These are phyloP conservation scores for Chironomus tepperi DNA, from an alignment of 1,140 invertebrate genomes.

Conservation along the genomic window DNA sequence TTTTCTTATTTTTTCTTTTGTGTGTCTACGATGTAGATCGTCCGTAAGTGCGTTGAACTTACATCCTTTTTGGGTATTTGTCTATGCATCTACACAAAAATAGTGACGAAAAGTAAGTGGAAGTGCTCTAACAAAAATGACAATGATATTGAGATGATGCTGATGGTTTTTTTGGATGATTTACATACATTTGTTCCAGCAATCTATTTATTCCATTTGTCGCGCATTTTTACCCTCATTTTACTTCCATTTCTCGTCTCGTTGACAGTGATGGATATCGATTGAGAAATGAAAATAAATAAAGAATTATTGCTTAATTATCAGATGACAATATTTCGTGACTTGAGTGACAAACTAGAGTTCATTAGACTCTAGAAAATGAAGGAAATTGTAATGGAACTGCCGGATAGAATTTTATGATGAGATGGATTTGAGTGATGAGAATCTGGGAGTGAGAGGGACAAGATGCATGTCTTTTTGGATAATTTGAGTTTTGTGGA, in stretches of 20 bases:
- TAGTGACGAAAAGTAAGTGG: background rate
- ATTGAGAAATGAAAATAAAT: background rate
- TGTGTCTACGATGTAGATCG: too few relatives aligned
- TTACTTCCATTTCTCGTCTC: background rate
- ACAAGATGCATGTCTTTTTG: too few relatives aligned
- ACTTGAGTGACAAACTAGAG: background rate
- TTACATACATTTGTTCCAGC: slow-evolving; percentile 12
- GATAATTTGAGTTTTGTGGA: too few relatives aligned
- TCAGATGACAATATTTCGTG: slow-evolving; percentile 19
- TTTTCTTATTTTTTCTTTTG: too few relatives aligned
- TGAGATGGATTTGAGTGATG: too few relatives aligned
- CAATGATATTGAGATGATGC: background rate
- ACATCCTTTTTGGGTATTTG: too few relatives aligned
- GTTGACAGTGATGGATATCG: slow-evolving; percentile 21
- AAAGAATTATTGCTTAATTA: slow-evolving; percentile 23
- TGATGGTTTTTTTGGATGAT: background rate
- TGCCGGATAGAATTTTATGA: too few relatives aligned
- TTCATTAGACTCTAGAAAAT: background rate
- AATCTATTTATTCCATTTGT: slow-evolving; percentile 7
- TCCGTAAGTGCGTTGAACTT: too few relatives aligned
- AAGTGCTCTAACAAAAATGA: background rate
- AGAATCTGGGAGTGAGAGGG: too few relatives aligned
- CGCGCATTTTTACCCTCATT: slow-evolving; percentile 9
- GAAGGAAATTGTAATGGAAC: too few relatives aligned
- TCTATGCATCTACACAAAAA: too few relatives aligned